A percentile compares a stretch with the other conserved stretches of the same genome.
These are phyloP conservation scores for Magallana ariakensis DNA, from an alignment of 1,140 invertebrate species.

Conservation along the genomic window DNA sequence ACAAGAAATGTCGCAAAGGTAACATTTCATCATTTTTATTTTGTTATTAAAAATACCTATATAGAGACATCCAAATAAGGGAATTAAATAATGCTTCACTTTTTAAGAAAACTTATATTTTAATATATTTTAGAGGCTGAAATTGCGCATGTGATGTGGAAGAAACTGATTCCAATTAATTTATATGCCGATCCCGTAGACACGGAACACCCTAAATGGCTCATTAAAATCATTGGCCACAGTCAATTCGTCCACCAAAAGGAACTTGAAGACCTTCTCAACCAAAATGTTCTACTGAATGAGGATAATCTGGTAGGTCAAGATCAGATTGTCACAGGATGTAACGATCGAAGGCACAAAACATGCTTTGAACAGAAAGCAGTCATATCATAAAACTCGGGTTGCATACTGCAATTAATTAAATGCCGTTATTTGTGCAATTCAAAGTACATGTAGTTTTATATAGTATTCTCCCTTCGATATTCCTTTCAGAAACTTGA, in stretches of 20 bases:
- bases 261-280: not conserved
- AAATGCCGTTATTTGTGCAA: no score
- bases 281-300: not conserved
- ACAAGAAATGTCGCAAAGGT: slow-evolving; percentile 24
- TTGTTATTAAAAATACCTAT: no score
- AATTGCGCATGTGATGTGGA: slow-evolving; percentile 24
- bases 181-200: not conserved
- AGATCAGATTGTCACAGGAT: not conserved
- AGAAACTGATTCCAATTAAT: slow-evolving; percentile 20
- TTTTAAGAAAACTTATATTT: not conserved
- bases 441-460: no score
- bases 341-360: not conserved
- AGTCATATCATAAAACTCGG: no score
- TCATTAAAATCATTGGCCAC: slow-evolving; percentile 1
- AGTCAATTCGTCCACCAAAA: not conserved
- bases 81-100: not conserved
- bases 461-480: not conserved
- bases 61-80: no score
- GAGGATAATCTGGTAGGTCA: slow-evolving; percentile 10
- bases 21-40: not conserved
- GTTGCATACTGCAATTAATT: no score
- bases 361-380: no score
- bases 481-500: slow-evolving; percentile 16
- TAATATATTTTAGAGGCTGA: not conserved
- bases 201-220: not conserved